Evolutionary conservation across 2,888 invertebrate genomes (phyloP), one percentile per base, ranked within the genome.

Genomic region (Emesis furor): DNA sequence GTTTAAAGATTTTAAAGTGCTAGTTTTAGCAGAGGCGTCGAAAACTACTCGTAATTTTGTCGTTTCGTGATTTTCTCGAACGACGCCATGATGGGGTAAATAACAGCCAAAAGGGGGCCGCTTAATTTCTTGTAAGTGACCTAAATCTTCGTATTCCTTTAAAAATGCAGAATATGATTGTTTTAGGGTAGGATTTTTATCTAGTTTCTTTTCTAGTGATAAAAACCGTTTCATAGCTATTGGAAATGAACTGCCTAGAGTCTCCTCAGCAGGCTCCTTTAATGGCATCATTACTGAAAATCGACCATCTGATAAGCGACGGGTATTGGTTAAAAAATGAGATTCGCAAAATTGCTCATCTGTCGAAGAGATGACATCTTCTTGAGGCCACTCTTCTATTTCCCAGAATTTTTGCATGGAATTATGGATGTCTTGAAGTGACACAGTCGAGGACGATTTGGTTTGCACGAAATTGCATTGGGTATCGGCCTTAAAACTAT

Each of bases 31-130:
- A 4, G 78, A 78, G 5, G 78, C 78, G 55, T 78, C 78, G 35
- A 78, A 78, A n/a, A 78, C 73, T 30, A 76, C 76, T n/a, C 76
- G 30, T 39, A 76, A 51, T 10, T 76, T 76, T 3, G 76, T 76
- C 5, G 73, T 73, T 39, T n/a, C 32, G 55, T 55, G 46, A 8
- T 51, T 14, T 6, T 73, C 67, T 2, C 78, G 67, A 12, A 73
- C 14, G 14, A 78, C 78, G 2, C 65, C 78, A n/a, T 78, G 78
- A 32, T 76, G 76, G 7, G 76, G 76, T 32, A 76, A 42, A 42
- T 59, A 75, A 75, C 14, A 75, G 39, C 51, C 51, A 14, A 51
- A 51, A 12, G 4, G 10, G 8, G 51, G 51, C 51, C 12, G 8
- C 2, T 51, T 12, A 14, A 51, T 51, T 51, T 7, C 10, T 51